Evolutionary conservation across 2,113 vertebrate species (phyloP).

Genomic region (Eptesicus fuscus): DNA sequence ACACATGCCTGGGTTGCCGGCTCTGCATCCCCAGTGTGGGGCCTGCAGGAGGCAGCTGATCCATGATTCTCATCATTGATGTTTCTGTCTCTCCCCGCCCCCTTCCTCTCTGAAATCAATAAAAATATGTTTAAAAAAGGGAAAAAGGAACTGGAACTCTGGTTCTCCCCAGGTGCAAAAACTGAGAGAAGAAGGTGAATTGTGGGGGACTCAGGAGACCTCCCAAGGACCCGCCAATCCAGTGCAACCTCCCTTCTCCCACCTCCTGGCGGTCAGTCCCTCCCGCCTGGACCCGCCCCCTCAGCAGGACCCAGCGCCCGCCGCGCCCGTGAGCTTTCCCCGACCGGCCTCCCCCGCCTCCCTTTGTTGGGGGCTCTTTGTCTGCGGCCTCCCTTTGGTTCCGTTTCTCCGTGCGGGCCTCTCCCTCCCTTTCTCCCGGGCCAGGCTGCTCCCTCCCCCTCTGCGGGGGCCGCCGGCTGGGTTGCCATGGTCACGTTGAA

Average conservation of each 20-base stretch:
- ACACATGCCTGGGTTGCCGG: too few species aligned
- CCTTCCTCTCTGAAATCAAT: too few species aligned
- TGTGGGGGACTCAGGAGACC: background rate
- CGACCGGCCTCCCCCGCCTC: background rate
- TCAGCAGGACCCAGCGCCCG: background rate
- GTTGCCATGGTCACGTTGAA: constrained; percentile 76
- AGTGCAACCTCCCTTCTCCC: background rate
- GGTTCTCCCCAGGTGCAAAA: background rate
- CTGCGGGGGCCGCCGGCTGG: constrained; percentile 61
- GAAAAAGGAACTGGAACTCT: background rate
- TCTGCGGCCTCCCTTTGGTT: constrained; percentile 45
- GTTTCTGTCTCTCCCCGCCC: background rate
- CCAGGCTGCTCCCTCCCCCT: constrained; percentile 62
- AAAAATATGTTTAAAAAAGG: too few species aligned
- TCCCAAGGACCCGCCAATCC: background rate
- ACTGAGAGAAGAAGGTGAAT: background rate
- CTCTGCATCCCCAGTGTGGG: too few species aligned
- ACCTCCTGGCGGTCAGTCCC: background rate
- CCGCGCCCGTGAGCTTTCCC: background rate
- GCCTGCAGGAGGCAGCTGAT: too few species aligned
- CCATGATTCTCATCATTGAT: too few species aligned
- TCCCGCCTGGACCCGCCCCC: background rate
- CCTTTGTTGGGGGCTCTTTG: constrained; percentile 68
- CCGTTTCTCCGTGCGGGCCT: constrained; percentile 16
- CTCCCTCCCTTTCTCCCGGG: constrained; percentile 25